A percentile compares a stretch with the other conserved stretches of the same genome.
Conservation (phyloP, 2,797 vertebrate genomes). For the Triplophysa yarkandensis region DNA sequence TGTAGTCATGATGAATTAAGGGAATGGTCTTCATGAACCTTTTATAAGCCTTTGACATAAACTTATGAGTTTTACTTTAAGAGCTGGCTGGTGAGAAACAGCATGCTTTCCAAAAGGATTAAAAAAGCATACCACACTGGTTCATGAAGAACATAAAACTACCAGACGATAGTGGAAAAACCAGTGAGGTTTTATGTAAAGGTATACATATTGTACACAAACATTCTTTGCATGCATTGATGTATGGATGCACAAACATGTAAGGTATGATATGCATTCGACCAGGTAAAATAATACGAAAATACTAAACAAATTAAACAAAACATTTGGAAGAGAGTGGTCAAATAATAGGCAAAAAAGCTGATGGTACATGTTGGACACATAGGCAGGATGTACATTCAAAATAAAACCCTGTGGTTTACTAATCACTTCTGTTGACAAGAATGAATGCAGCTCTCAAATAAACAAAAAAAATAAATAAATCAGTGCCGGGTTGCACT, state of each 20-base stretch:
- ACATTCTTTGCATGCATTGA: not conserved
- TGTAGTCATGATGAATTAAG: constrained; percentile 35
- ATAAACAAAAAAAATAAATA: constrained; percentile 32
- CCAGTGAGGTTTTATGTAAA: constrained; percentile 1
- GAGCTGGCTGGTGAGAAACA: constrained; percentile 21
- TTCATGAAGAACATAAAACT: constrained; percentile 25
- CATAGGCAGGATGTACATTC: not conserved
- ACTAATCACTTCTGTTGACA: constrained; percentile 13
- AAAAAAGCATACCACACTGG: constrained; percentile 6
- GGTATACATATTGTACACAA: not conserved
- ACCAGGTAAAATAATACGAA: constrained; percentile 8
- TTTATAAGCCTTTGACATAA: constrained; percentile 20
- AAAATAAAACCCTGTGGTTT: constrained; percentile 14
- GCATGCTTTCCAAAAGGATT: constrained; percentile 10
- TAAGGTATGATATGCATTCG: constrained; percentile 17
- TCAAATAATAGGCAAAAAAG: constrained; percentile 15
- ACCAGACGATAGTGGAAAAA: constrained; percentile 28
- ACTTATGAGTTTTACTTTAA: constrained; percentile 31
- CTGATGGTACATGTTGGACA: not conserved
- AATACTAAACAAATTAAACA: constrained; percentile 23
- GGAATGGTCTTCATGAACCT: constrained; percentile 17
- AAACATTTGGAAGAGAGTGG: not conserved
- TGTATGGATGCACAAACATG: not conserved
- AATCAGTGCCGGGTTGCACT: constrained; percentile 24
- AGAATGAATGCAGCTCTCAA: not conserved